A percentile compares a stretch with the other conserved stretches of the same genome.
phyloP scores from a whole-genome alignment of 2,888 invertebrate genomes.

The Leptogaster cylindrica region DNA sequence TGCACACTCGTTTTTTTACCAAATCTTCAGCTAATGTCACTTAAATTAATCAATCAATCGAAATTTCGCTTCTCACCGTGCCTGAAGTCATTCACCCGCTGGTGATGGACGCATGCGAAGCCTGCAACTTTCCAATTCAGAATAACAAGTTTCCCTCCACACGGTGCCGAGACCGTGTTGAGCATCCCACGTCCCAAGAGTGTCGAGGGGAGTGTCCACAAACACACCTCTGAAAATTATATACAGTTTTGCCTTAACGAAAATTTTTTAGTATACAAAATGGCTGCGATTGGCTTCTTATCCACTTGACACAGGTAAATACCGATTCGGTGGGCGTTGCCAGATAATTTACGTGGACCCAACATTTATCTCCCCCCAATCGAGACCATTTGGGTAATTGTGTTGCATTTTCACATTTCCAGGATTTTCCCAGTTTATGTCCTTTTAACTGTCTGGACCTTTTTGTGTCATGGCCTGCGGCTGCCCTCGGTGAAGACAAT shows the following conservation, averaged over 20 bases:
- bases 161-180: too few relatives aligned
- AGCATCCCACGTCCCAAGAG: too few relatives aligned
- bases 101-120: constrained; percentile 51
- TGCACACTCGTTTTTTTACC: not conserved
- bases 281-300: too few relatives aligned
- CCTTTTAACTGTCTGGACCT: constrained; percentile 32
- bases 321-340: not conserved
- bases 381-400: constrained; percentile 36
- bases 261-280: too few relatives aligned
- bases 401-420: constrained; percentile 44
- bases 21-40: too few relatives aligned
- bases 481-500: too few relatives aligned
- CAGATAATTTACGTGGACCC: too few relatives aligned
- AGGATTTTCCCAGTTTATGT: constrained; percentile 39
- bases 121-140: constrained; percentile 60
- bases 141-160: constrained; percentile 55
- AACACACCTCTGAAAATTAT: too few relatives aligned
- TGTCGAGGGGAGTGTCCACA: too few relatives aligned
- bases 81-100: constrained; percentile 22
- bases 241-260: too few relatives aligned
- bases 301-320: too few relatives aligned
- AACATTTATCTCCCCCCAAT: constrained; percentile 19
- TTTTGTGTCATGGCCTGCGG: not conserved
- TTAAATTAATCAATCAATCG: constrained; percentile 12
- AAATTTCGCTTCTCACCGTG: not conserved